phyloP scores from a whole-genome alignment of 23 tunicate species.

The Trididemnum clinides region DNA sequence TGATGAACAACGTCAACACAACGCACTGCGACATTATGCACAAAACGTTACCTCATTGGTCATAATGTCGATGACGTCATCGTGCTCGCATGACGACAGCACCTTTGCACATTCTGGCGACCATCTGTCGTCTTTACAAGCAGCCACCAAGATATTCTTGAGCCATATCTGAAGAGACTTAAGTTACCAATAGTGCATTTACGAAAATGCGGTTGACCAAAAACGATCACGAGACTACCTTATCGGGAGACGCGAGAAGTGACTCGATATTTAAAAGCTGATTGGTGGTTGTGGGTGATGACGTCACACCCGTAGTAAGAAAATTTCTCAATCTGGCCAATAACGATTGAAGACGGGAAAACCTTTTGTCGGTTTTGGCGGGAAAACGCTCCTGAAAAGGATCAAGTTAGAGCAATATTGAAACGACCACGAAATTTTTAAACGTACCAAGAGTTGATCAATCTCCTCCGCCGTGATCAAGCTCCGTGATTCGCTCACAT shows the following conservation, averaged over 20 bases:
- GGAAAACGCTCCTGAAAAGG: constrained; percentile 1
- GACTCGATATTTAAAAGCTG: not conserved
- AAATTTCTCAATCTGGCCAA: constrained; percentile 7
- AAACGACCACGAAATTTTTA: not conserved
- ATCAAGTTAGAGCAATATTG: not conserved
- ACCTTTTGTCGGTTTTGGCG: not conserved
- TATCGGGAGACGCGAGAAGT: constrained; percentile 11
- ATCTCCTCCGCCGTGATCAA: not conserved
- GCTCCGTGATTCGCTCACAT: not conserved
- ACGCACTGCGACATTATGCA: too few species aligned
- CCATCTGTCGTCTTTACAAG: constrained; percentile 13
- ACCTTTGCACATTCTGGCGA: constrained; percentile 65
- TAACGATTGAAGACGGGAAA: constrained; percentile 34
- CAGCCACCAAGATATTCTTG: constrained; percentile 13
- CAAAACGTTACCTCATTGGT: constrained; percentile 16
- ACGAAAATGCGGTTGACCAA: not conserved
- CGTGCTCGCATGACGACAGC: constrained; percentile 55
- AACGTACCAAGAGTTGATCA: constrained; percentile 22
- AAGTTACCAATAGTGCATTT: not conserved
- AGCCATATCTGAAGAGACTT: constrained; percentile 37
- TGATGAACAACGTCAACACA: not conserved
- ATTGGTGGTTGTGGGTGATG: not conserved
- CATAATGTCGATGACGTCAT: constrained; percentile 72
- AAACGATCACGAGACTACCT: not conserved
- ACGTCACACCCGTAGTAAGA: not conserved